Conservation (phyloP, 2,113 vertebrate genomes). For the Azemiops feae region DNA sequence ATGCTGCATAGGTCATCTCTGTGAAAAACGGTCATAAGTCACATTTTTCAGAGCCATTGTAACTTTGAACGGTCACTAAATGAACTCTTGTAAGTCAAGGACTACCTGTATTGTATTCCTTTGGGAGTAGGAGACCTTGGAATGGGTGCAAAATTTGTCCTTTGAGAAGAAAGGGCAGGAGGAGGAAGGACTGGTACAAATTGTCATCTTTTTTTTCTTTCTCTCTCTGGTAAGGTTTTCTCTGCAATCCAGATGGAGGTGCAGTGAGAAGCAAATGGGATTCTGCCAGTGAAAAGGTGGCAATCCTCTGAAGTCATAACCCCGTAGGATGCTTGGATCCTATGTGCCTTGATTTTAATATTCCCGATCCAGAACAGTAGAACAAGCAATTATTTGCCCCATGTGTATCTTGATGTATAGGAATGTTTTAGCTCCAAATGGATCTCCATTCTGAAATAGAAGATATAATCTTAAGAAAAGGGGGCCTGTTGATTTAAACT, state of each 20-base stretch:
- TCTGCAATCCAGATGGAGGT: not conserved
- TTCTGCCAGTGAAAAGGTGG: not conserved
- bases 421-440: not conserved
- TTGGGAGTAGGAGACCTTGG: not conserved
- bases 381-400: not conserved
- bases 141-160: not conserved
- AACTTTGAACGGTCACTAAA: not conserved
- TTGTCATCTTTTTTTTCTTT: not conserved
- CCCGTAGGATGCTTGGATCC: not conserved
- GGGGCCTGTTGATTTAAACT: not conserved
- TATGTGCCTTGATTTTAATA: not conserved
- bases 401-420: not conserved
- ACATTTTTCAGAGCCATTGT: not conserved
- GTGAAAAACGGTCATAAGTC: not conserved
- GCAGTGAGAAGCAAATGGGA: not conserved
- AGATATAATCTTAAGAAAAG: not conserved
- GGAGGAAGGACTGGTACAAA: not conserved
- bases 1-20: not conserved
- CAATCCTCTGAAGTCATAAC: not conserved
- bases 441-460: not conserved
- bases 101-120: not conserved
- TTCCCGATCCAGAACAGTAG: not conserved
- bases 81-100: not conserved
- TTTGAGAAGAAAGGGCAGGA: not conserved
- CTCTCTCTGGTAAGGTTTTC: not conserved